A percentile compares a stretch with the other conserved stretches of the same genome.
Conservation (phyloP, 2,113 vertebrate species). For the Scalopus aquaticus region DNA sequence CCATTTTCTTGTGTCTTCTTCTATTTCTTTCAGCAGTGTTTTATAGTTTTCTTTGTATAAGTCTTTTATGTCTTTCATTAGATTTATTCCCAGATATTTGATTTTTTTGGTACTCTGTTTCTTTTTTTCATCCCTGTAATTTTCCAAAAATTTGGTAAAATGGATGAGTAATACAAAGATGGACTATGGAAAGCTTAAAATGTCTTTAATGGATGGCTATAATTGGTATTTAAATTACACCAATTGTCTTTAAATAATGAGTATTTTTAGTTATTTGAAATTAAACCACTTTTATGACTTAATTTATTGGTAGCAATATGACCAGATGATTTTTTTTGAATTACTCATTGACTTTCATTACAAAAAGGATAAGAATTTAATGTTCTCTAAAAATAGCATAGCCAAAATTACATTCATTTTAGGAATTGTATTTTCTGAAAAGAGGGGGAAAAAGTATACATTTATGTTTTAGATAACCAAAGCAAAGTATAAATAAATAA, state of each 20-base stretch:
- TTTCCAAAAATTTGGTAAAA: not conserved
- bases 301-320: not conserved
- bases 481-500: conserved; percentile 4
- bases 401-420: not conserved
- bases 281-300: conserved; percentile 18
- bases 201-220: not conserved
- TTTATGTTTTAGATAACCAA: not conserved
- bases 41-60: no score
- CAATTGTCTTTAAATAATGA: not conserved
- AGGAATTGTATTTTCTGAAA: not conserved
- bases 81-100: no score
- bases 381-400: not conserved
- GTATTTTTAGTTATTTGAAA: conserved; percentile 4
- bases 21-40: no score
- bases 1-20: no score
- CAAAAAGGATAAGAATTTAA: conserved; percentile 26
- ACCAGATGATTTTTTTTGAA: not conserved
- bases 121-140: not conserved
- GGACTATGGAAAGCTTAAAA: not conserved
- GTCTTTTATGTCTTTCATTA: no score
- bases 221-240: not conserved
- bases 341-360: not conserved
- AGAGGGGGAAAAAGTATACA: not conserved
- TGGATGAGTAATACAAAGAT: not conserved
- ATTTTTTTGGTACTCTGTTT: not conserved